Evolutionary conservation across 2,113 vertebrate genomes (phyloP).

Genomic region (Ptyas mucosa): DNA sequence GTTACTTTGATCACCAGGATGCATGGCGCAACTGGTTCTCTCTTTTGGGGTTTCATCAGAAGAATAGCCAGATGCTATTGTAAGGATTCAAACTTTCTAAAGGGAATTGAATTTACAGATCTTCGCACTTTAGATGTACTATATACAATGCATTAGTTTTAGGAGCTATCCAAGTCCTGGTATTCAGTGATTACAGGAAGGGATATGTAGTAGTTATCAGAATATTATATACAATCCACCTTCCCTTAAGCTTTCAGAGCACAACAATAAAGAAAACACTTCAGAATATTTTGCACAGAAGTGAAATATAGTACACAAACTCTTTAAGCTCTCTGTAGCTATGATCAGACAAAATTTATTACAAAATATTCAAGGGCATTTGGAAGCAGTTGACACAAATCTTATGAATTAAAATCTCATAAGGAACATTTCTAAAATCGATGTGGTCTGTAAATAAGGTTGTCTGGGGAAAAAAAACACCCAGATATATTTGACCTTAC

Average conservation of each 20-base stretch:
- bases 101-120: neutral
- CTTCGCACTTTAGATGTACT: neutral
- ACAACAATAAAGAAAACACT: neutral
- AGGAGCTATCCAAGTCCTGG: neutral
- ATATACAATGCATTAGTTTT: neutral
- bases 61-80: neutral
- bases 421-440: conserved; percentile 4
- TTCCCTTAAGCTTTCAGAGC: neutral
- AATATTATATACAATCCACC: neutral
- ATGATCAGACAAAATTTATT: neutral
- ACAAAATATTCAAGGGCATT: neutral
- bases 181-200: neutral
- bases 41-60: neutral
- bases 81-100: neutral
- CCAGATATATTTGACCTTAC: conserved; percentile 31
- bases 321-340: neutral
- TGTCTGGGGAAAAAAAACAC: conserved; percentile 71
- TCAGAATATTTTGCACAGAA: neutral
- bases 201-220: neutral
- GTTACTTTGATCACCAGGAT: neutral
- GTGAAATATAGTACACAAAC: neutral
- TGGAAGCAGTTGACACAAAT: neutral
- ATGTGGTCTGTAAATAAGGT: conserved; percentile 11
- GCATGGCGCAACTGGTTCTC: neutral
- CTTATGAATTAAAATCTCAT: neutral